A percentile compares a stretch with the other conserved stretches of the same genome.
Conservation (phyloP, 2,797 vertebrate species). For the Alfaro cultratus region DNA sequence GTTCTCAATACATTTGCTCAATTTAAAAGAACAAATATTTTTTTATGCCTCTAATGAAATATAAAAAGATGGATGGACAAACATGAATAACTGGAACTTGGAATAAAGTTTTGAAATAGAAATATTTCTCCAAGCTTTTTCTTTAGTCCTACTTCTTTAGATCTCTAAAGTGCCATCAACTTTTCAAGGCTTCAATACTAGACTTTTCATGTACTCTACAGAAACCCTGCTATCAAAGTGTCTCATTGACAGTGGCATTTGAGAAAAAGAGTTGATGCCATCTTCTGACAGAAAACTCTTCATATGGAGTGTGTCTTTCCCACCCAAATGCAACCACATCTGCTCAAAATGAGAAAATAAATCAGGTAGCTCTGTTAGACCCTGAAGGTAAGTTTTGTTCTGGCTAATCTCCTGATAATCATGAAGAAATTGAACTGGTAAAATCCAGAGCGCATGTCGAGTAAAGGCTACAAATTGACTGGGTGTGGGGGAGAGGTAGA, state of each 20-base stretch:
- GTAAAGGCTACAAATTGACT: conserved; percentile 50
- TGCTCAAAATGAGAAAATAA: neutral
- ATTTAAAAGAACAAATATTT: too few relatives aligned
- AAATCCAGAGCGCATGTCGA: conserved; percentile 18
- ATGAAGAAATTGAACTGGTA: conserved; percentile 11
- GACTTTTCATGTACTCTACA: neutral
- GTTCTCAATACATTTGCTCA: neutral
- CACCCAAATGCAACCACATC: neutral
- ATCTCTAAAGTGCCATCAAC: neutral
- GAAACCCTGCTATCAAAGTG: neutral
- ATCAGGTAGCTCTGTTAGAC: neutral
- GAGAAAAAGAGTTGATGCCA: neutral
- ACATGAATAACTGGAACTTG: neutral
- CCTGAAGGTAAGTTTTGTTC: neutral
- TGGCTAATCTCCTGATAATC: conserved; percentile 35
- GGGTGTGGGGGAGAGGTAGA: conserved; percentile 26
- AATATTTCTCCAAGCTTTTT: neutral
- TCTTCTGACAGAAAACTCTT: neutral
- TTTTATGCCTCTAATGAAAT: neutral
- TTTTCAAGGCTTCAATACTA: neutral
- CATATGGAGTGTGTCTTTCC: neutral
- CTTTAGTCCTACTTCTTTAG: neutral
- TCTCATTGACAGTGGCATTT: neutral
- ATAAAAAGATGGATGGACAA: neutral
- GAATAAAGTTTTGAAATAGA: neutral